Base-by-base conservation (phyloP, 2,797 vertebrate genomes). In the Mus caroli region DNA sequence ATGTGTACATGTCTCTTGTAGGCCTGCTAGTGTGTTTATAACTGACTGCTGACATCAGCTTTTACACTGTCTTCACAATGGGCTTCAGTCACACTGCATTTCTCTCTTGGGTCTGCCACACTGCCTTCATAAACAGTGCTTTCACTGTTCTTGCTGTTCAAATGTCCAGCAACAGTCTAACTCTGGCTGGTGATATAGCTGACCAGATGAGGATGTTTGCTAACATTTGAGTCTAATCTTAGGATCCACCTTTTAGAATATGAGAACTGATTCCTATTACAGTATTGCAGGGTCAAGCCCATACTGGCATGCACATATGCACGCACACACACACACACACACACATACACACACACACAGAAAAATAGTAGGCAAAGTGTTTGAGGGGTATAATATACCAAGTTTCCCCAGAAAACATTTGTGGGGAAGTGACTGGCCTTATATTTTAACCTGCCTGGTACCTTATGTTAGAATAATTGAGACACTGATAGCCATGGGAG, bases 381-480 rank as follows among this genome's bases (percentile, higher is more conserved):
- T 94, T 84, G n/a, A 77, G 83, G 28, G 3, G 0, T 58, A 60
- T 24, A 52, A 54, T 3, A 46, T 80, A 54, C 11, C 20, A 40
- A 37, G 7, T 69, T 85, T 6, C 13, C 2, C n/a, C 69, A 67
- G 28, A 77, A 46, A 67, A 82, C 73, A 19, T 40, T 24, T 28
- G 19, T 75, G 14, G 12, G 12, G 26, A 50, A 73, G 52, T 52
- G 17, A 54, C 56, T 84, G 26, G 4, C 15, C 31, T 54, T 34
- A 28, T 50, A n/a, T 88, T 88, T 94, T 92, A 92, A 1, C 22
- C 88, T 78, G 71, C 46, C 11, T n/a, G 19, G 1, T 62, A 40
- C 43, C 24, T 28, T 71, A 75, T 75, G 60, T 89, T 95, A 34
- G 19, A 78, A 92, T 90, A 60, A 82, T 56, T 86, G 26, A 75